Percentiles rank a stretch among this genome's conserved stretches.
Conservation (phyloP, 1,140 invertebrate species). For the Oedothorax gibbosus region DNA sequence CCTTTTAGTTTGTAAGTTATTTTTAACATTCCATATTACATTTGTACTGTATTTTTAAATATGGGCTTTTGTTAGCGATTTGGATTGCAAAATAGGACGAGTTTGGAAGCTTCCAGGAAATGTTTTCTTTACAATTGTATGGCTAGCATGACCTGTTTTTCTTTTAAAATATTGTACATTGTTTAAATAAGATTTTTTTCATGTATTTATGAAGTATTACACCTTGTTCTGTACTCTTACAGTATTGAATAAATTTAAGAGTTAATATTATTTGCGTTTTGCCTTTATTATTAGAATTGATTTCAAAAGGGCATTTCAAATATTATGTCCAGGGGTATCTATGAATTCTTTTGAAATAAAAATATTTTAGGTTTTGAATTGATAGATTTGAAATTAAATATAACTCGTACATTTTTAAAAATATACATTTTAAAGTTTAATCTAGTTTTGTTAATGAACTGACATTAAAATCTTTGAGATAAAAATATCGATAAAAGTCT, state of each 20-base stretch:
- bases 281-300: background rate
- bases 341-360: too few relatives aligned
- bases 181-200: conserved; percentile 39
- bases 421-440: too few relatives aligned
- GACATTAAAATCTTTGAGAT: too few relatives aligned
- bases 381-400: too few relatives aligned
- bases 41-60: conserved; percentile 39
- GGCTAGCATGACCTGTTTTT: conserved; percentile 30
- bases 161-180: conserved; percentile 48
- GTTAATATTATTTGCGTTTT: background rate
- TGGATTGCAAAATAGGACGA: background rate
- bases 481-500: too few relatives aligned
- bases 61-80: conserved; percentile 12
- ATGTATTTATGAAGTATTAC: conserved; percentile 37
- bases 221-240: conserved; percentile 43
- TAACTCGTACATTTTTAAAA: too few relatives aligned
- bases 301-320: too few relatives aligned
- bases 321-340: too few relatives aligned
- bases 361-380: too few relatives aligned
- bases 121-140: conserved; percentile 38
- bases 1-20: background rate
- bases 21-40: conserved; percentile 47
- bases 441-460: too few relatives aligned
- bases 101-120: conserved; percentile 59
- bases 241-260: conserved; percentile 42